Conservation (phyloP, 2,113 vertebrate genomes). For the Dasypus novemcinctus region DNA sequence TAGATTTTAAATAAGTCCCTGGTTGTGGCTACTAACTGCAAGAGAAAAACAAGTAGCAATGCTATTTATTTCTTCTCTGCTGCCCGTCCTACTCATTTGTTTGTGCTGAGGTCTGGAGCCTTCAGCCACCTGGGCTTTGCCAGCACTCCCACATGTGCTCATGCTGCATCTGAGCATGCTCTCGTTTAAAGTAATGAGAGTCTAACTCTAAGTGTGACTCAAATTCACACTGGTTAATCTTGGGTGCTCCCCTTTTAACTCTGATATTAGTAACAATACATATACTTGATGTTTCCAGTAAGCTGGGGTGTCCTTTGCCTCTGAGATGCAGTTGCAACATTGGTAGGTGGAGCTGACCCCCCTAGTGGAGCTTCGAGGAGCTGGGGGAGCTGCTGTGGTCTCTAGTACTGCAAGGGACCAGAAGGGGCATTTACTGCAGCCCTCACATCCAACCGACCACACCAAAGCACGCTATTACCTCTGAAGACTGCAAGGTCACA, state of each 20-base stretch:
- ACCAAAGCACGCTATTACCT: background rate
- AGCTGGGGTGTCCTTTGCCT: background rate
- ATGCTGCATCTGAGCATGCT: accelerated
- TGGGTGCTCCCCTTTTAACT: background rate
- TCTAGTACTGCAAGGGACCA: background rate
- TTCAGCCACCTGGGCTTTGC: accelerated
- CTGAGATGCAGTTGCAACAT: background rate
- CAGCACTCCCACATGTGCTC: accelerated
- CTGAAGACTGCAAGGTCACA: background rate
- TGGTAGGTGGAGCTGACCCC: background rate
- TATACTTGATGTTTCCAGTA: too few species aligned
- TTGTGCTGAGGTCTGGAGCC: background rate
- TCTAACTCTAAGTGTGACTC: background rate
- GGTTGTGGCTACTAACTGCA: background rate
- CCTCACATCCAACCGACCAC: background rate
- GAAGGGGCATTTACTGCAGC: background rate
- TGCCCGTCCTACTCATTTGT: background rate
- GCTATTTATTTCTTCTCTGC: background rate
- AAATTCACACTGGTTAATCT: background rate
- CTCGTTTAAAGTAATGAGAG: background rate
- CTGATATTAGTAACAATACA: background rate
- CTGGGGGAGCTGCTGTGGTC: background rate
- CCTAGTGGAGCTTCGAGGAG: too few species aligned
- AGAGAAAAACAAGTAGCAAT: background rate
- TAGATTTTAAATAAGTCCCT: background rate